phyloP scores from a whole-genome alignment of 2,888 invertebrate genomes.

The Chymomyza amoena region DNA sequence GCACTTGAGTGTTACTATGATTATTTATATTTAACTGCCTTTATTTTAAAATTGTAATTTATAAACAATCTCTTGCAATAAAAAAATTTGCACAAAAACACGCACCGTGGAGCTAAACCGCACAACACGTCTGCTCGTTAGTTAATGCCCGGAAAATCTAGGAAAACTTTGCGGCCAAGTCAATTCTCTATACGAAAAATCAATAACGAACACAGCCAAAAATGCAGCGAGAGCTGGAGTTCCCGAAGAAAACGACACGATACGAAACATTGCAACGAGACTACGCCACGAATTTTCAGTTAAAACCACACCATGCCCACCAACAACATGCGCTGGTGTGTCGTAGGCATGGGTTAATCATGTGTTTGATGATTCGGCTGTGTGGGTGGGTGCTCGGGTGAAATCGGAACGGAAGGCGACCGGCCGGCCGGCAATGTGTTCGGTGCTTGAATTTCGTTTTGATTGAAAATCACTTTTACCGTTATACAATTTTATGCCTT shows the following conservation, averaged over 20 bases:
- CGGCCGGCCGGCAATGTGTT: not conserved
- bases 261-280: not conserved
- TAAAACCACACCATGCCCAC: slow-evolving; percentile 14
- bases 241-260: slow-evolving; percentile 6
- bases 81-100: not conserved
- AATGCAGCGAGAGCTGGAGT: slow-evolving; percentile 45
- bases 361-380: not conserved
- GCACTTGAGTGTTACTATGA: not conserved
- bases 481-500: not conserved
- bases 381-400: too few relatives aligned
- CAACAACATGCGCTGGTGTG: slow-evolving; percentile 18
- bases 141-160: slow-evolving; percentile 54
- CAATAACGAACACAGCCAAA: slow-evolving; percentile 69
- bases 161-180: slow-evolving; percentile 35
- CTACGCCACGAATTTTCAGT: not conserved
- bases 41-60: not conserved
- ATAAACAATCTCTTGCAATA: not conserved
- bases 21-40: not conserved
- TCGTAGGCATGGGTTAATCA: slow-evolving; percentile 14
- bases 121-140: slow-evolving; percentile 31
- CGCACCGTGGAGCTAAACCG: not conserved
- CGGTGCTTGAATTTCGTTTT: not conserved
- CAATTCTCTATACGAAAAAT: slow-evolving; percentile 70
- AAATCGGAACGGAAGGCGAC: not conserved
- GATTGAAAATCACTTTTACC: not conserved